These are phyloP conservation scores for Microctonus brassicae DNA, from an alignment of 2,888 invertebrate genomes.

Conservation along the genomic window DNA sequence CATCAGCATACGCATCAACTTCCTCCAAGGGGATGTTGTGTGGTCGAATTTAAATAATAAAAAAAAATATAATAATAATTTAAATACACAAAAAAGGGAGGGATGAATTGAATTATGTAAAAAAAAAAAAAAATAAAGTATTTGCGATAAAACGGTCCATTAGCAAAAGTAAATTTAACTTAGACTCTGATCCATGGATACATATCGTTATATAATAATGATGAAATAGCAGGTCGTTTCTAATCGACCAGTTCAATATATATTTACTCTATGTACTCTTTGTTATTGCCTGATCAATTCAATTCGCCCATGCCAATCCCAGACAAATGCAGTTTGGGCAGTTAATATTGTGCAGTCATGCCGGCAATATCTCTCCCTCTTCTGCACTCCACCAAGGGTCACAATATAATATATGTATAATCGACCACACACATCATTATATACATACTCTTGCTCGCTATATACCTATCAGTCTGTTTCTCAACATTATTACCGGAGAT, in stretches of 20 bases:
- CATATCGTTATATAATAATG: too few species aligned
- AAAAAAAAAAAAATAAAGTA: background rate
- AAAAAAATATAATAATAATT: constrained; percentile 13
- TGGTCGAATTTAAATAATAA: background rate
- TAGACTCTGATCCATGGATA: too few species aligned
- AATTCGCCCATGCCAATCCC: constrained; percentile 44
- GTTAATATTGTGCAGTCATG: constrained; percentile 27
- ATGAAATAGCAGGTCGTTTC: too few species aligned
- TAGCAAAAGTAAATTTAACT: too few species aligned
- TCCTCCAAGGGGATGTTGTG: constrained; percentile 37
- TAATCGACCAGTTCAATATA: constrained; percentile 8
- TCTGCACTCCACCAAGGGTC: too few species aligned
- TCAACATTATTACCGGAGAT: too few species aligned
- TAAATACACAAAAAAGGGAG: background rate
- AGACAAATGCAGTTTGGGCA: constrained; percentile 42
- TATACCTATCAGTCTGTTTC: too few species aligned
- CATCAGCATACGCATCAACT: constrained; percentile 43
- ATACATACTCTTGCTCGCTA: background rate
- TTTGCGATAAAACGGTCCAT: background rate
- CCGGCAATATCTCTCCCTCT: background rate
- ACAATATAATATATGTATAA: too few species aligned
- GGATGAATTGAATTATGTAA: background rate
- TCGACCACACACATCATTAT: too few species aligned
- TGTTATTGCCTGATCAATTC: constrained; percentile 43
- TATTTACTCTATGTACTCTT: constrained; percentile 11